Conservation (phyloP, 2,113 vertebrate genomes). For the Cranoglanis bouderius region DNA sequence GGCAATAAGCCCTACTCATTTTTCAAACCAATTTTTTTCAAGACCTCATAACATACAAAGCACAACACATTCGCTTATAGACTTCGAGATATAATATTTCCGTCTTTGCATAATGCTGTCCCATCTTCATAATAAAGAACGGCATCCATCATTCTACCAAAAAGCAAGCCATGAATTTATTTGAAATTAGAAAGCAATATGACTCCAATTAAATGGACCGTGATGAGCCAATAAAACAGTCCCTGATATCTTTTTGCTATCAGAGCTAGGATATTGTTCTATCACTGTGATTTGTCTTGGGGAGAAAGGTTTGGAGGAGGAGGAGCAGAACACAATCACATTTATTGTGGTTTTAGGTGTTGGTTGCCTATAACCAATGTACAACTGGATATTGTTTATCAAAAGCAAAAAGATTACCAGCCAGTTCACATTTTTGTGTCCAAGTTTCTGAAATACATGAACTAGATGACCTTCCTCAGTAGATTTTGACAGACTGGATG, state of each 20-base stretch:
- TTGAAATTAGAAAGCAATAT: constrained; percentile 70
- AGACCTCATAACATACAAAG: constrained; percentile 55
- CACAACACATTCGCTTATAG: constrained; percentile 56
- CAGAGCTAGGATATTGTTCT: neutral
- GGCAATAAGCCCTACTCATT: constrained; percentile 57
- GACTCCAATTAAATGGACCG: constrained; percentile 59
- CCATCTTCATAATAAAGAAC: constrained; percentile 67
- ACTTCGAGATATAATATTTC: constrained; percentile 62
- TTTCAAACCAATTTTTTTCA: constrained; percentile 45
- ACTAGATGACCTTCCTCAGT: neutral
- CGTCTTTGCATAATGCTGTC: constrained; percentile 68
- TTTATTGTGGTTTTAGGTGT: neutral
- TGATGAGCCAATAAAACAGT: constrained; percentile 61
- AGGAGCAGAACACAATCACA: neutral
- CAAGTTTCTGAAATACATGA: neutral
- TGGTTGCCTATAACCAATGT: neutral
- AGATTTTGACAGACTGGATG: neutral
- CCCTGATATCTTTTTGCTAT: neutral
- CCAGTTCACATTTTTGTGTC: neutral
- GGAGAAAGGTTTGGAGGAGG: neutral
- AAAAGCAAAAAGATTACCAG: neutral
- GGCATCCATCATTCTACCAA: constrained; percentile 68
- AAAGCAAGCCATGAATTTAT: constrained; percentile 69
- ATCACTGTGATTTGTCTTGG: neutral
- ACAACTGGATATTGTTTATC: neutral